A percentile compares a stretch with the other conserved stretches of the same genome.
These are phyloP conservation scores for Bradynema listronoti DNA, from an alignment of 1,140 invertebrate species.

Conservation along the genomic window DNA sequence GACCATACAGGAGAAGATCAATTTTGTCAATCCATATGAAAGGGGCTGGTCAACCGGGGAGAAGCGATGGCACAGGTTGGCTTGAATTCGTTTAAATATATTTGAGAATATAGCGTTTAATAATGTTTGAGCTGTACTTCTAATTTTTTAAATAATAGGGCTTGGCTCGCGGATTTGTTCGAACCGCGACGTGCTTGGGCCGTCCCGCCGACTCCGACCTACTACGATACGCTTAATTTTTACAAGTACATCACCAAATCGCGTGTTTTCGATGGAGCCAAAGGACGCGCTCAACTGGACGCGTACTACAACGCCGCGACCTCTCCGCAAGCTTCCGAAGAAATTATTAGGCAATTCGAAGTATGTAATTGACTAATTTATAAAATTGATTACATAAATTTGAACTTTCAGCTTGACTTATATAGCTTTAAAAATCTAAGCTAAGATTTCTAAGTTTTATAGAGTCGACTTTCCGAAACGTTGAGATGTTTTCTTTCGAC, in stretches of 20 bases:
- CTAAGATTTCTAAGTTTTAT: too few species aligned
- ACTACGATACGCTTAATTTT: conserved; percentile 51
- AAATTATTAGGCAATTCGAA: too few species aligned
- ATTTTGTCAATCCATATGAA: conserved; percentile 56
- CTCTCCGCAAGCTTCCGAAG: conserved; percentile 38
- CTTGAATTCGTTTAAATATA: neutral
- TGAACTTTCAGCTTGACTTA: too few species aligned
- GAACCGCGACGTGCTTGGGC: conserved; percentile 47
- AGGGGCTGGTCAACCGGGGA: conserved; percentile 44
- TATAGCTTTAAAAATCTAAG: too few species aligned
- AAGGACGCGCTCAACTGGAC: conserved; percentile 24
- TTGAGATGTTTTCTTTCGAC: too few species aligned
- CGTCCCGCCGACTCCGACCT: conserved; percentile 37
- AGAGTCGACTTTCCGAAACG: too few species aligned
- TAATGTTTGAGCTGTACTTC: neutral
- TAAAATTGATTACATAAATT: too few species aligned
- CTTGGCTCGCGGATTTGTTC: conserved; percentile 39
- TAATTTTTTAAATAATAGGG: neutral
- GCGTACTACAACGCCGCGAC: conserved; percentile 35
- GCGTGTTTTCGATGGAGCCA: conserved; percentile 27
- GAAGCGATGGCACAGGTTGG: conserved; percentile 51
- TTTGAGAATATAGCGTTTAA: conserved; percentile 1
- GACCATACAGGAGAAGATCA: conserved; percentile 50
- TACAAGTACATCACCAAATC: conserved; percentile 57
- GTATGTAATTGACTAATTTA: too few species aligned